A percentile compares a stretch with the other conserved stretches of the same genome.
Conservation (phyloP, 2,113 vertebrate species). For the Alosa alosa region DNA sequence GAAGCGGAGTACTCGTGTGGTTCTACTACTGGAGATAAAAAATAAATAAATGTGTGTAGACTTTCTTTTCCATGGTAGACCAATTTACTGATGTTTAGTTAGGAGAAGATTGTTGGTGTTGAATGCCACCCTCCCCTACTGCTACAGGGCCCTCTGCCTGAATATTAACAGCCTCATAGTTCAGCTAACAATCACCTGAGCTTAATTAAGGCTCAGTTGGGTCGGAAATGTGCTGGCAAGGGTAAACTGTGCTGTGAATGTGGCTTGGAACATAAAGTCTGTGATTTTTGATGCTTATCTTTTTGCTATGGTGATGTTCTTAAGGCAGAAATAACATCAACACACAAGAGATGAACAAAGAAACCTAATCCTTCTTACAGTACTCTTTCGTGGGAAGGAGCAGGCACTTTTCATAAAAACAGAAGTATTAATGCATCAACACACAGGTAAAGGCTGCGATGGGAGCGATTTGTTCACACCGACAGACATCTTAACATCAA, state of each 20-base stretch:
- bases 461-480: neutral
- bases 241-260: neutral
- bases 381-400: neutral
- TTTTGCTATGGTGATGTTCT: neutral
- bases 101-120: neutral
- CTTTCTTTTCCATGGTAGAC: neutral
- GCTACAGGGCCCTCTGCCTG: neutral
- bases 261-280: neutral
- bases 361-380: neutral
- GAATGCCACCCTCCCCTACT: neutral
- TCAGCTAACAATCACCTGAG: neutral
- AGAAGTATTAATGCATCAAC: neutral
- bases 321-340: neutral
- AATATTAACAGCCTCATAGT: neutral
- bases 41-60: neutral
- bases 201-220: neutral
- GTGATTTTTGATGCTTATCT: neutral
- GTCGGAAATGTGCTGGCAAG: neutral
- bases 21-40: neutral
- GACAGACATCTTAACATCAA: neutral
- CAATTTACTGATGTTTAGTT: neutral
- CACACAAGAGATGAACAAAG: neutral
- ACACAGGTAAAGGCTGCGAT: neutral
- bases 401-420: neutral
- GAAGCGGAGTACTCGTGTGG: neutral